phyloP scores from a whole-genome alignment of 2,113 vertebrate genomes.

The Morone chrysops region DNA sequence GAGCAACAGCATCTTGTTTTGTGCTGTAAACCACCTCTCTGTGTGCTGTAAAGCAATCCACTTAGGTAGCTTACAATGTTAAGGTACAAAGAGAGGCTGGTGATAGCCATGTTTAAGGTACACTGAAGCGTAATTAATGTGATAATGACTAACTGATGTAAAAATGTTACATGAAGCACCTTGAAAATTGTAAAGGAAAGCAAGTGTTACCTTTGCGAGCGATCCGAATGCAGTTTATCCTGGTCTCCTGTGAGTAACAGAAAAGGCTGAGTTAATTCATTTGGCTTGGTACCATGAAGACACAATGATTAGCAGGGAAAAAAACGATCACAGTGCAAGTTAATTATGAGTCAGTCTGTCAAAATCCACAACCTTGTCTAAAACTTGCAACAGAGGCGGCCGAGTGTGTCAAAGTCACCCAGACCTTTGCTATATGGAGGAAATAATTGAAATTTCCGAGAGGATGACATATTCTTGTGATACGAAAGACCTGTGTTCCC shows the following conservation, averaged over 20 bases:
- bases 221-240: slow-evolving; percentile 93
- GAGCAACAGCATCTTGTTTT: background rate
- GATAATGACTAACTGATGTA: slow-evolving; percentile 4
- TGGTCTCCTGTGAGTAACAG: slow-evolving; percentile 86
- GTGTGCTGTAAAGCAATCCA: background rate
- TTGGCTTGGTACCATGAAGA: background rate
- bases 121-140: background rate
- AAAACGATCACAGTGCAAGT: background rate
- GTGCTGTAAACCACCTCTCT: slow-evolving; percentile 1
- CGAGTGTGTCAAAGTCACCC: slow-evolving; percentile 38
- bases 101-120: background rate
- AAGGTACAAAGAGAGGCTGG: background rate
- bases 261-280: slow-evolving; percentile 39
- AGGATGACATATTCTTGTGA: slow-evolving; percentile 48
- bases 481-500: slow-evolving; percentile 26
- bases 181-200: slow-evolving; percentile 23
- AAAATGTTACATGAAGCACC: background rate
- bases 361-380: slow-evolving; percentile 3
- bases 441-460: slow-evolving; percentile 54
- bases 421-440: slow-evolving; percentile 31
- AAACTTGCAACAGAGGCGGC: background rate
- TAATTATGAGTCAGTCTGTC: slow-evolving; percentile 25
- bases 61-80: too few species aligned
- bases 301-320: slow-evolving; percentile 9
- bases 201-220: slow-evolving; percentile 92